phyloP scores from a whole-genome alignment of 35 echinoderm and acorn worm species.

The Amphiura filiformis region DNA sequence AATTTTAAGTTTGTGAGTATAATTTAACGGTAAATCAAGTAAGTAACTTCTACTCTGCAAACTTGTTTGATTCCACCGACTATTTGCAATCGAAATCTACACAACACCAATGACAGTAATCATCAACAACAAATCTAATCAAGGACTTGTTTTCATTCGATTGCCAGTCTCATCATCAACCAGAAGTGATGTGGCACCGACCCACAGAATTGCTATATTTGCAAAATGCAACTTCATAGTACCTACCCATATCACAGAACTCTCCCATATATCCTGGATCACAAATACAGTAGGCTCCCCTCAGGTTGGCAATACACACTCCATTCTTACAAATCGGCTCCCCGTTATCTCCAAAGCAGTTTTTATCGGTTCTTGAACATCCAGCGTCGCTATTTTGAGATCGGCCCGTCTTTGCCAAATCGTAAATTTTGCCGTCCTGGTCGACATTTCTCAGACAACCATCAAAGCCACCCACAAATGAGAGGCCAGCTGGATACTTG shows the following conservation, averaged over 20 bases:
- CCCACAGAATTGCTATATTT: too few species aligned
- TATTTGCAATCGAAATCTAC: too few species aligned
- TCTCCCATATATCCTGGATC: constrained; percentile 70
- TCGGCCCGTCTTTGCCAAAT: constrained; percentile 39
- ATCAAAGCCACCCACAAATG: constrained; percentile 38
- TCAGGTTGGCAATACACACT: constrained; percentile 58
- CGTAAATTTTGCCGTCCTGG: constrained; percentile 85
- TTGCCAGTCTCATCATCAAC: too few species aligned
- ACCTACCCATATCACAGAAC: constrained; percentile 54
- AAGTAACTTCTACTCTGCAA: too few species aligned
- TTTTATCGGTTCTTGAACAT: constrained; percentile 55
- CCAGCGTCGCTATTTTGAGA: constrained; percentile 48
- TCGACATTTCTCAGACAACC: constrained; percentile 81
- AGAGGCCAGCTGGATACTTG: constrained; percentile 1
- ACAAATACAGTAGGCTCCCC: constrained; percentile 68
- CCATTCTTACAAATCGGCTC: constrained; percentile 74
- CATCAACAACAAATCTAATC: too few species aligned
- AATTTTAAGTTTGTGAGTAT: too few species aligned
- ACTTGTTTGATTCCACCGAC: too few species aligned
- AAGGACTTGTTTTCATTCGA: too few species aligned
- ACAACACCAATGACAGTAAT: too few species aligned
- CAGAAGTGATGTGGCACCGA: too few species aligned
- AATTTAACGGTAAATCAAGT: too few species aligned
- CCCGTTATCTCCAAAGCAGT: background rate
- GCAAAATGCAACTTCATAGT: too few species aligned